phyloP scores from a whole-genome alignment of 2,797 vertebrate species.

The Coracias cyanogaster region DNA sequence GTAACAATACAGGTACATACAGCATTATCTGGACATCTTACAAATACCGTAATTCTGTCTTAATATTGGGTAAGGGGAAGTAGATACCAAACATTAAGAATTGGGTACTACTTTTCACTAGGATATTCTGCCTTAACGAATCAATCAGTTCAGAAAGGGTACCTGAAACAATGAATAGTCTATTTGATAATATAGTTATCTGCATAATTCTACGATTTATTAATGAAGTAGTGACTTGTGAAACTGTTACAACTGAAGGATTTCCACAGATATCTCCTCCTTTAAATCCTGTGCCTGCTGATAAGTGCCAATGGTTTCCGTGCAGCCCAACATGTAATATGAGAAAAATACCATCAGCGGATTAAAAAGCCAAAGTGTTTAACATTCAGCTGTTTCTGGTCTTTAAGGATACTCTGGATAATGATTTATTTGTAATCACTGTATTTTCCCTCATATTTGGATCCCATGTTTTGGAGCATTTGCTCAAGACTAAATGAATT shows the following conservation, averaged over 20 bases:
- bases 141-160: background rate
- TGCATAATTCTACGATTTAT: background rate
- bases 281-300: background rate
- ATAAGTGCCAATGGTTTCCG: background rate
- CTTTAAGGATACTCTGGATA: background rate
- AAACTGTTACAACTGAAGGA: background rate
- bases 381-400: background rate
- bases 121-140: background rate
- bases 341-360: background rate
- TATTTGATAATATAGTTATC: background rate
- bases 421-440: background rate
- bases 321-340: accelerated
- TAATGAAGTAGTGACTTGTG: background rate
- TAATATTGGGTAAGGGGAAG: background rate
- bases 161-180: background rate
- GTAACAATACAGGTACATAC: background rate
- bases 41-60: background rate
- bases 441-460: background rate
- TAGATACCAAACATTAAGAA: background rate
- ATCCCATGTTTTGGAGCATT: background rate
- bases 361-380: background rate
- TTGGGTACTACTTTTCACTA: background rate
- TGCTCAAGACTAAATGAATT: background rate
- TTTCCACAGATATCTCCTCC: background rate
- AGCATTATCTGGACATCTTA: background rate